Conservation (phyloP, 2,888 invertebrate genomes). For the Phengaris alcon region DNA sequence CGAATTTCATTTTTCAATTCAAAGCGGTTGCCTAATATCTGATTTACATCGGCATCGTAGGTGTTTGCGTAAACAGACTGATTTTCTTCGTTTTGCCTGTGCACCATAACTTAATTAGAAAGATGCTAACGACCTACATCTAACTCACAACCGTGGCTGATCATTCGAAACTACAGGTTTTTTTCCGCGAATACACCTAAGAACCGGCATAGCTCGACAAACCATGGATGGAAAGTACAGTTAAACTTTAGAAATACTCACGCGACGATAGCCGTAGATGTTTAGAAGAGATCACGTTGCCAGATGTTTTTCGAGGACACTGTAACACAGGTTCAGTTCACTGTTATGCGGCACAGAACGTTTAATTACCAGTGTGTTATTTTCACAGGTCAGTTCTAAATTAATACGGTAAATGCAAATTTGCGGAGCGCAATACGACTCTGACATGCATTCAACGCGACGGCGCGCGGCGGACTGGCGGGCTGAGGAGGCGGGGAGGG, state of each 20-base stretch:
- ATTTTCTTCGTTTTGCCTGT: slow-evolving; percentile 14
- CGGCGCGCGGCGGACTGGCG: slow-evolving; percentile 62
- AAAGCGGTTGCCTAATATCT: background rate
- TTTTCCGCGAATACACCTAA: slow-evolving; percentile 65
- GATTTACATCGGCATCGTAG: background rate
- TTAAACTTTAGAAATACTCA: slow-evolving; percentile 69
- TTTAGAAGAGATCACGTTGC: slow-evolving; percentile 52
- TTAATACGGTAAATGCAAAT: slow-evolving; percentile 44
- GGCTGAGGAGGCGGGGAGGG: slow-evolving; percentile 37
- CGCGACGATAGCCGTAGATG: slow-evolving; percentile 54
- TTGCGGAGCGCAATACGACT: slow-evolving; percentile 33
- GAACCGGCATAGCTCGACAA: slow-evolving; percentile 54
- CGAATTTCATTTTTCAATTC: background rate
- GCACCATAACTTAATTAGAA: slow-evolving; percentile 16
- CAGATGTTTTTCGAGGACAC: slow-evolving; percentile 46
- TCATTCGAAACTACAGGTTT: slow-evolving; percentile 54
- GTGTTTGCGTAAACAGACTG: slow-evolving; percentile 8
- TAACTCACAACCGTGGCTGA: slow-evolving; percentile 45
- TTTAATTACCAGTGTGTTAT: slow-evolving; percentile 51
- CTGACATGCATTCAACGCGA: slow-evolving; percentile 45
- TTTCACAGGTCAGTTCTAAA: slow-evolving; percentile 56
- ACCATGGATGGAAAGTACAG: slow-evolving; percentile 68
- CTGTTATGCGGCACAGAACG: slow-evolving; percentile 52
- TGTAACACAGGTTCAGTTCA: slow-evolving; percentile 55
- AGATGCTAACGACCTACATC: slow-evolving; percentile 49